Evolutionary conservation across 2,113 vertebrate genomes (phyloP).

Genomic region (Hoplias malabaricus): DNA sequence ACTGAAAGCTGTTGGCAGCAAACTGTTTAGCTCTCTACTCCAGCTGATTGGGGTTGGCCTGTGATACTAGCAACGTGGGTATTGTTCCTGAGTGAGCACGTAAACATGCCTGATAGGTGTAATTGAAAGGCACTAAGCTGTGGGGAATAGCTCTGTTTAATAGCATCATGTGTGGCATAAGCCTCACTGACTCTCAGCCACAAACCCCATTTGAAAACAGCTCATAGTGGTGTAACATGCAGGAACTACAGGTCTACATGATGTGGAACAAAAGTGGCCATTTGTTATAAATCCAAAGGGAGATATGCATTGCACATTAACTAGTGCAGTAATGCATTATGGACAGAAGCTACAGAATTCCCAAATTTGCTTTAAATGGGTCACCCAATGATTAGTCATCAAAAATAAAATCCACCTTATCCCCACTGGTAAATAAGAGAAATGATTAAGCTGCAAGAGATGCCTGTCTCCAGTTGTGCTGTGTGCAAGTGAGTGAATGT

Average conservation of each 20-base stretch:
- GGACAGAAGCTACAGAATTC: not conserved
- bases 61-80: not conserved
- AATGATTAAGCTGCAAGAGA: conserved; percentile 22
- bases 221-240: not conserved
- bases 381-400: conserved; percentile 43
- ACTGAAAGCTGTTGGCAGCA: not conserved
- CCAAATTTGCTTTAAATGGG: conserved; percentile 39
- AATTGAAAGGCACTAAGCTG: conserved; percentile 59
- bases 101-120: conserved; percentile 37
- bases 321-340: conserved; percentile 5
- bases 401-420: conserved; percentile 34
- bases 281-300: not conserved
- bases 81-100: conserved; percentile 30
- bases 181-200: conserved; percentile 50
- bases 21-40: not conserved
- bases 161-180: conserved; percentile 54
- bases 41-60: not conserved
- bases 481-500: not conserved
- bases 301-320: conserved; percentile 2
- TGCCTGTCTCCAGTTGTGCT: not conserved
- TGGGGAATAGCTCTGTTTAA: conserved; percentile 46
- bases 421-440: conserved; percentile 39
- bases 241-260: not conserved
- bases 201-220: conserved; percentile 54
- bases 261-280: not conserved